Evolutionary conservation across 2,888 invertebrate genomes (phyloP).

Genomic region (Eupithecia tripunctaria): DNA sequence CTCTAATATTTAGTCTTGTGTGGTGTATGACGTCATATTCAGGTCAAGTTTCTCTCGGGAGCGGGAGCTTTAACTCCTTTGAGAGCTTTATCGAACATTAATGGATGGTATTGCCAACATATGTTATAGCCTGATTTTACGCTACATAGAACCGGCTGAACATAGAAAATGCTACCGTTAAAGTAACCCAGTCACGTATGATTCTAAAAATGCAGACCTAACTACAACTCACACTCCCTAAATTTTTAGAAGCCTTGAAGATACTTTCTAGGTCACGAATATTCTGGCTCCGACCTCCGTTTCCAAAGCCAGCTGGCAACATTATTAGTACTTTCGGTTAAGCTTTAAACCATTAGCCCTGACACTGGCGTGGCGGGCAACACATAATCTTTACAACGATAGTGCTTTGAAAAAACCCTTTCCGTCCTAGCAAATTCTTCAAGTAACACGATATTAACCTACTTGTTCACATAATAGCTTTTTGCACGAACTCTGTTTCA

Average conservation of each 20-base stretch:
- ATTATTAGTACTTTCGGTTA: conserved; percentile 18
- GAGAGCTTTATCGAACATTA: conserved; percentile 31
- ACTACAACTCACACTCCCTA: background rate
- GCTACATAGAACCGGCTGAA: background rate
- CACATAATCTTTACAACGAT: conserved; percentile 27
- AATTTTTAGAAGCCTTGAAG: background rate
- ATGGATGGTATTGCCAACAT: conserved; percentile 22
- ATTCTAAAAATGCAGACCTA: background rate
- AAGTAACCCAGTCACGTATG: background rate
- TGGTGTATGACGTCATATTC: conserved; percentile 31
- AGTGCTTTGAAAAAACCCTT: conserved; percentile 20
- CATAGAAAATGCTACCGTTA: background rate
- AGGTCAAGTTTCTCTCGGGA: conserved; percentile 40
- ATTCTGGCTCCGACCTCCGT: background rate
- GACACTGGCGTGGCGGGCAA: conserved; percentile 10
- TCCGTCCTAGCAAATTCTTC: conserved; percentile 5
- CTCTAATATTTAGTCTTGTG: background rate
- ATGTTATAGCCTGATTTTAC: background rate
- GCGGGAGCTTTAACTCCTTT: conserved; percentile 26
- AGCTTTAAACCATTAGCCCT: conserved; percentile 29
- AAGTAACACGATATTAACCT: conserved; percentile 18
- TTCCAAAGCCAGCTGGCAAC: conserved; percentile 20
- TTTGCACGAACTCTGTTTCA: conserved; percentile 17
- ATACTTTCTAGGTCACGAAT: conserved; percentile 4
- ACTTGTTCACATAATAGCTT: conserved; percentile 15